Evolutionary conservation across 2,797 vertebrate genomes (phyloP).

Genomic region (Selene dorsalis): DNA sequence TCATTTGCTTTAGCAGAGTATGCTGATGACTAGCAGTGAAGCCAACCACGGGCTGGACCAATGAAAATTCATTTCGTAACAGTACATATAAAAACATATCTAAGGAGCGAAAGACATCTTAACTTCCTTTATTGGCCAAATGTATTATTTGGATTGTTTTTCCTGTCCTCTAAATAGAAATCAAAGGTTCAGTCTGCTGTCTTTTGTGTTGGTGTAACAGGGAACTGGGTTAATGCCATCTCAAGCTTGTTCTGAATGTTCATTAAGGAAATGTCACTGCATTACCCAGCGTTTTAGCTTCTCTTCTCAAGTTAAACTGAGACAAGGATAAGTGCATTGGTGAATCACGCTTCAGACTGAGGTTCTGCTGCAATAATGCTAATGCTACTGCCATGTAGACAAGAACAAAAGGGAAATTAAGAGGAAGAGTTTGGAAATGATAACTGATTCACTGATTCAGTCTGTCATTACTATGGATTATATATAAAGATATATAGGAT

Average conservation of each 20-base stretch:
- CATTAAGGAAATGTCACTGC: background rate
- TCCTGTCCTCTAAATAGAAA: too few species aligned
- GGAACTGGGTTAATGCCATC: background rate
- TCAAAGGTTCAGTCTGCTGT: background rate
- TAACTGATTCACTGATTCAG: too few species aligned
- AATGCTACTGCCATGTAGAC: background rate
- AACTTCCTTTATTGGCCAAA: background rate
- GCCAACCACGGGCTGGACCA: background rate
- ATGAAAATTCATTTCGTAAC: conserved; percentile 4
- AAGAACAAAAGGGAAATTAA: too few species aligned
- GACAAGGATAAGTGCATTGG: too few species aligned
- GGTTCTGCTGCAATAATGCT: background rate
- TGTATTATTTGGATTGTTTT: too few species aligned
- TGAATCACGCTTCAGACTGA: background rate
- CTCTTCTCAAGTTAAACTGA: background rate
- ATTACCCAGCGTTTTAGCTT: background rate
- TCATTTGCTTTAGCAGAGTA: conserved; percentile 14
- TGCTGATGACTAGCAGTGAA: background rate
- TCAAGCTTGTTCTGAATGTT: background rate
- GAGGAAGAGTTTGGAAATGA: too few species aligned
- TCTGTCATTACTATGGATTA: too few species aligned
- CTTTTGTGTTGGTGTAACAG: background rate
- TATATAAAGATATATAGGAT: too few species aligned
- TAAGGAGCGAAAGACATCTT: background rate
- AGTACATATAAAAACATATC: background rate